phyloP scores from a whole-genome alignment of 2,797 vertebrate genomes.

The Acomys russatus region DNA sequence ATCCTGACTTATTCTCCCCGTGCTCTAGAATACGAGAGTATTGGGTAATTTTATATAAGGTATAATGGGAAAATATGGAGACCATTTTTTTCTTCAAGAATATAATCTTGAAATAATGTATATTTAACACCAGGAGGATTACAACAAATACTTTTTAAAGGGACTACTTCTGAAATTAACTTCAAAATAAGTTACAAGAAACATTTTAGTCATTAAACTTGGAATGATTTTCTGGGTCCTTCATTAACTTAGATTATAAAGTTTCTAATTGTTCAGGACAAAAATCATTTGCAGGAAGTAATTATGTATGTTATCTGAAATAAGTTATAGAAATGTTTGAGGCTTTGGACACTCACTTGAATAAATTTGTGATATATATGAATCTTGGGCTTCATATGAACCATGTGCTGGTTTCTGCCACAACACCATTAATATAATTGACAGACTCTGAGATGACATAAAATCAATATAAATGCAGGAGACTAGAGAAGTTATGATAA shows the following conservation, averaged over 20 bases:
- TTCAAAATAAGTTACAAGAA: constrained; percentile 45
- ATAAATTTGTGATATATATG: neutral
- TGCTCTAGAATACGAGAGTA: neutral
- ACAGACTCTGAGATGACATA: neutral
- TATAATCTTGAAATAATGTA: neutral
- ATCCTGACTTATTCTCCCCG: neutral
- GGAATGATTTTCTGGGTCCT: neutral
- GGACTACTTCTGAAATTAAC: constrained; percentile 8
- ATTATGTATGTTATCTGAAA: constrained; percentile 12
- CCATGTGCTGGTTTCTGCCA: neutral
- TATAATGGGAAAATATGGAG: neutral
- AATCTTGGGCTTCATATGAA: neutral
- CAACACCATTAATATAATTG: neutral
- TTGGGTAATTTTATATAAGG: constrained; percentile 52
- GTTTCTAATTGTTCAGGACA: neutral
- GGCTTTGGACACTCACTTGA: neutral
- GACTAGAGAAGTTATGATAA: neutral
- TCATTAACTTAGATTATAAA: neutral
- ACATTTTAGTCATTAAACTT: constrained; percentile 1
- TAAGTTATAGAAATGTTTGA: neutral
- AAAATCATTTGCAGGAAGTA: neutral
- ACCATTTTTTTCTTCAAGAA: constrained; percentile 31
- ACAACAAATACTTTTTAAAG: neutral
- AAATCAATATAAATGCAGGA: neutral
- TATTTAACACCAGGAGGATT: constrained; percentile 46